These are phyloP conservation scores for Chaenogobius annularis DNA, from an alignment of 2,113 vertebrate genomes.

Conservation along the genomic window DNA sequence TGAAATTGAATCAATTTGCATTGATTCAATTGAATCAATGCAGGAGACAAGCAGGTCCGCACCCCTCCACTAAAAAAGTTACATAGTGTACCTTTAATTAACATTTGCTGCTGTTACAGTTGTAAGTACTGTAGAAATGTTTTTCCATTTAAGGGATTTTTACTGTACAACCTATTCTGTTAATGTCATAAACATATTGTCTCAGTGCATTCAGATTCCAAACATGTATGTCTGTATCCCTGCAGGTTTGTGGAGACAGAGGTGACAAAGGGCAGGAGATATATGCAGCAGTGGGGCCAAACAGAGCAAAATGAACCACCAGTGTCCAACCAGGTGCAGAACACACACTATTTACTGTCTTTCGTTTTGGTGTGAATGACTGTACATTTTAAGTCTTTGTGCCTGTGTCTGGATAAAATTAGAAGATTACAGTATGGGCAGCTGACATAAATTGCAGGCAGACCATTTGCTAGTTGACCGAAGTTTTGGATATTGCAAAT, in stretches of 20 bases:
- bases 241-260: slow-evolving; percentile 11
- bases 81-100: not conserved
- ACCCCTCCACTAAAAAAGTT: not conserved
- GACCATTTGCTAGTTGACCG: no score
- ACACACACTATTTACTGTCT: not conserved
- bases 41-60: no score
- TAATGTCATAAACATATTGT: no score
- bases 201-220: not conserved
- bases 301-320: slow-evolving; percentile 16
- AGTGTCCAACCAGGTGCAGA: slow-evolving; percentile 35
- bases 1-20: no score
- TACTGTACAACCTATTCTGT: not conserved
- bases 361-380: not conserved
- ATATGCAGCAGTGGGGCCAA: slow-evolving; percentile 45
- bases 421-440: not conserved
- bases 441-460: not conserved
- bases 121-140: not conserved
- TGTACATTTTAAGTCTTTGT: not conserved
- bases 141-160: not conserved
- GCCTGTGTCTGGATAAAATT: not conserved
- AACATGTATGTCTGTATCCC: not conserved
- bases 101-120: not conserved
- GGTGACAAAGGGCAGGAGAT: slow-evolving; percentile 16
- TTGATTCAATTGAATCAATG: no score
- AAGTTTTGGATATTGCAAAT: no score